A percentile compares a stretch with the other conserved stretches of the same genome.
Conservation (phyloP, 2,113 vertebrate genomes). For the Corythoichthys haematopterus region DNA sequence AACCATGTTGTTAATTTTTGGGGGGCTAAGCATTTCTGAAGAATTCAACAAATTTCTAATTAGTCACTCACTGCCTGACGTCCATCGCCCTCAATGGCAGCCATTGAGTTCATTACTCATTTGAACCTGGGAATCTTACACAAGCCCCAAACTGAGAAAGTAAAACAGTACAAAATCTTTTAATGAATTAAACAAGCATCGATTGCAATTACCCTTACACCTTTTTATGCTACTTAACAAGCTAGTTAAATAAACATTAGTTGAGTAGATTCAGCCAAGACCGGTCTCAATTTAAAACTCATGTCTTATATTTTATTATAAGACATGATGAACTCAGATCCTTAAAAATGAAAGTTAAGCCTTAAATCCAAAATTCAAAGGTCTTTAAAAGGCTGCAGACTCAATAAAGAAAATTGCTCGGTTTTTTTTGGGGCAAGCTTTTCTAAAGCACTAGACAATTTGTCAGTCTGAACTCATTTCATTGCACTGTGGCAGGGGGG, state of each 20-base stretch:
- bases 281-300: no score
- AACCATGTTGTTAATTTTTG: neutral
- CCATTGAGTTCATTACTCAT: neutral
- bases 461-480: neutral
- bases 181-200: neutral
- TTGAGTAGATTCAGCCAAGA: neutral
- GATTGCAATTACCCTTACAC: neutral
- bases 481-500: neutral
- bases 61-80: neutral
- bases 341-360: neutral
- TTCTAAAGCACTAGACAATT: neutral
- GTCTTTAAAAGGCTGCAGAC: slow-evolving; percentile 2
- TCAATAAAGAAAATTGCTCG: neutral
- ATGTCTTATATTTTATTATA: neutral
- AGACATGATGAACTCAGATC: neutral
- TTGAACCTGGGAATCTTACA: neutral
- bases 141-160: neutral
- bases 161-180: neutral
- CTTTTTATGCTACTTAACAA: neutral
- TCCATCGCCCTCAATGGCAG: no score
- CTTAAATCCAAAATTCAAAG: neutral
- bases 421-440: neutral
- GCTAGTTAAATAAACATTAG: neutral
- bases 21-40: neutral
- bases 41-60: neutral